These are phyloP conservation scores for Heliconius eleuchia DNA, from an alignment of 1,140 invertebrate genomes.

Conservation along the genomic window DNA sequence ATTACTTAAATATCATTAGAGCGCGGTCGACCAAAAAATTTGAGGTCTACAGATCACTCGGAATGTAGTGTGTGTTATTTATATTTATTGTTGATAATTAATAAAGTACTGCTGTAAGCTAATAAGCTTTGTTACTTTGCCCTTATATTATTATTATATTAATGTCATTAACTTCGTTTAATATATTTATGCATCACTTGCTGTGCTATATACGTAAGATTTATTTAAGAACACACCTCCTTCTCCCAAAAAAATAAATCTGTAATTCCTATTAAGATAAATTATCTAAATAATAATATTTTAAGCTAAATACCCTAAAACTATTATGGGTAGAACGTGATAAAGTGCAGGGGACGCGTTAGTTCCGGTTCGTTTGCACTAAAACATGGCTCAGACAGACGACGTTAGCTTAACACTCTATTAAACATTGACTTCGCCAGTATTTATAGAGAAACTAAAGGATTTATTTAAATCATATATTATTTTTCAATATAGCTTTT, in stretches of 20 bases:
- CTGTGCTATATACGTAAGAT: no score
- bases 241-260: background rate
- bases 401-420: conserved; percentile 21
- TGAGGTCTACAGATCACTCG: background rate
- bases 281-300: no score
- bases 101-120: no score
- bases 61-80: no score
- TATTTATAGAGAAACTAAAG: background rate
- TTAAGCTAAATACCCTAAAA: no score
- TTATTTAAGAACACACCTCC: background rate
- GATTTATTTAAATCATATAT: background rate
- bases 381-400: conserved; percentile 22
- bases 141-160: no score
- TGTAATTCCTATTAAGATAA: no score
- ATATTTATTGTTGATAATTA: no score
- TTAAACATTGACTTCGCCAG: conserved; percentile 15
- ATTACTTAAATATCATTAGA: background rate
- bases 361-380: conserved; percentile 33
- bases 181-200: no score
- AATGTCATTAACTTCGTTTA: no score
- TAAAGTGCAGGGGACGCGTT: conserved; percentile 18
- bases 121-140: no score
- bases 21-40: background rate
- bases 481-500: no score
- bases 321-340: background rate